Percentiles rank a stretch among this genome's conserved stretches.
Conservation (phyloP, 2,113 vertebrate species). For the Embiotoca jacksoni region DNA sequence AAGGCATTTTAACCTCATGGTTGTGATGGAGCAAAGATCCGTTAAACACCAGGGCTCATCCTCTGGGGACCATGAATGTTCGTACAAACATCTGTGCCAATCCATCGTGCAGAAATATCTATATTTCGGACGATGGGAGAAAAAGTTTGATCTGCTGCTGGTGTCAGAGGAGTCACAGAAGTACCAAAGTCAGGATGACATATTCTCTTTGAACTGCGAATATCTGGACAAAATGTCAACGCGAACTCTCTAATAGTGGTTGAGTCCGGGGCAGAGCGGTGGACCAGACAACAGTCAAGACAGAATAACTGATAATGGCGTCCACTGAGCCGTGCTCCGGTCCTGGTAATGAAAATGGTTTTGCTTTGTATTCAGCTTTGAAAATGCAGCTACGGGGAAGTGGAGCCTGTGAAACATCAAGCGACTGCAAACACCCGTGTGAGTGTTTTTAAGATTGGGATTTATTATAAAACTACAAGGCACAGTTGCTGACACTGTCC, state of each 20-base stretch:
- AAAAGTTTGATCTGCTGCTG: background rate
- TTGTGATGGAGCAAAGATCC: no score
- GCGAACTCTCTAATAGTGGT: background rate
- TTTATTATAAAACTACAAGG: constrained; percentile 31
- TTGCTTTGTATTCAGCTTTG: constrained; percentile 2
- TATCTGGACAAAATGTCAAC: background rate
- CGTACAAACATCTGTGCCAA: no score
- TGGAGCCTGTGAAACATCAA: constrained; percentile 8
- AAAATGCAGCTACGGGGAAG: background rate
- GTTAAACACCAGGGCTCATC: no score
- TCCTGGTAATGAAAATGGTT: background rate
- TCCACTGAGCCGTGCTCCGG: background rate
- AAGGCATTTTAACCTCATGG: no score
- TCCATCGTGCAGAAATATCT: background rate
- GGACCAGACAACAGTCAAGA: background rate
- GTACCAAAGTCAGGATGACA: background rate
- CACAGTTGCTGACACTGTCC: constrained; percentile 10
- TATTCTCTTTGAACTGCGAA: background rate
- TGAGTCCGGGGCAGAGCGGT: background rate
- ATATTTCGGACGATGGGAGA: background rate
- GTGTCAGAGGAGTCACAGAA: background rate
- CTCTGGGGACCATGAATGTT: no score
- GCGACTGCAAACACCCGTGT: constrained; percentile 5
- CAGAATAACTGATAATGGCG: background rate
- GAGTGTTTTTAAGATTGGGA: background rate